phyloP scores from a whole-genome alignment of 2,113 vertebrate genomes.

The Calidris pugnax region DNA sequence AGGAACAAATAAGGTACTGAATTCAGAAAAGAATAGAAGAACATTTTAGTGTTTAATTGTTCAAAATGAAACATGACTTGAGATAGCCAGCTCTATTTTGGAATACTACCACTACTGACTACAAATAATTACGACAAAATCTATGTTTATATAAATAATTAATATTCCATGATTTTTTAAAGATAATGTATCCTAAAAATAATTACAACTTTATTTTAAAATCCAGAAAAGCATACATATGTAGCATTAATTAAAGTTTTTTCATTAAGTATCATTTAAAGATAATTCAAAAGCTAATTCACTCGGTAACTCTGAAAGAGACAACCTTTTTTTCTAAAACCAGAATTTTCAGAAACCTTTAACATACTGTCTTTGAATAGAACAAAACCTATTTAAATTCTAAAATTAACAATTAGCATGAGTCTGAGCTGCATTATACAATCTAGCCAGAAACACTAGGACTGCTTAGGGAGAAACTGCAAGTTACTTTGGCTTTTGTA shows the following conservation, averaged over 20 bases:
- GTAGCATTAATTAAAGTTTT: not conserved
- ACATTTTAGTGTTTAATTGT: not conserved
- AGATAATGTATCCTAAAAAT: not conserved
- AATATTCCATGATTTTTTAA: not conserved
- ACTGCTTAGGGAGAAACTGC: not conserved
- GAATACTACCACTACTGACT: not conserved
- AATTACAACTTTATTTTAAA: not conserved
- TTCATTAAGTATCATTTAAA: not conserved
- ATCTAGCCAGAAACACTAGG: not conserved
- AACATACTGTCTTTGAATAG: not conserved
- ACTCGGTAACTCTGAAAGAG: not conserved
- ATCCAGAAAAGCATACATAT: not conserved
- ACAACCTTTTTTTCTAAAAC: not conserved
- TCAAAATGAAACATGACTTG: not conserved
- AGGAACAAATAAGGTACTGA: not conserved
- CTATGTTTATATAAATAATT: not conserved
- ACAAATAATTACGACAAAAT: not conserved
- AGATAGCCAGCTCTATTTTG: not conserved
- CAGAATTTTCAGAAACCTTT: not conserved
- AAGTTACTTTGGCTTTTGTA: conserved; percentile 24
- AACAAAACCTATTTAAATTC: conserved; percentile 43
- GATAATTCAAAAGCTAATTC: not conserved
- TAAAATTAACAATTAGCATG: conserved; percentile 30
- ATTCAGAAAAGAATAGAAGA: not conserved
- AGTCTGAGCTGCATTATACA: not conserved